Percentiles rank a stretch among this genome's conserved stretches.
phyloP scores from a whole-genome alignment of 2,888 invertebrate genomes.

The Tipula unca region DNA sequence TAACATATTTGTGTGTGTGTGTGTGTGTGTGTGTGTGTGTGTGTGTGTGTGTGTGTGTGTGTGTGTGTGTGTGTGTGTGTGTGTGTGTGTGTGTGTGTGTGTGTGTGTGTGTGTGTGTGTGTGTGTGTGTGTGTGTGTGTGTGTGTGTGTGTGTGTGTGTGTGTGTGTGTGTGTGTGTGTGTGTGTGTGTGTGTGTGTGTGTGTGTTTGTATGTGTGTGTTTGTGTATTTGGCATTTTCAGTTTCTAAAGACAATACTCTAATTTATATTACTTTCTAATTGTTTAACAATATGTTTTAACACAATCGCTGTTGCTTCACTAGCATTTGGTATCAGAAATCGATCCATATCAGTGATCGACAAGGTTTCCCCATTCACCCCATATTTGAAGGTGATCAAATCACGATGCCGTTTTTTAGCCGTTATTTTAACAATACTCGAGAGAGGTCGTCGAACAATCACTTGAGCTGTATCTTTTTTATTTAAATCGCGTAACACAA shows the following conservation, averaged over 20 bases:
- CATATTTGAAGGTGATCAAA: conserved; percentile 95
- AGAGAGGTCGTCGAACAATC: conserved; percentile 77
- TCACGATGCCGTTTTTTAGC: conserved; percentile 93
- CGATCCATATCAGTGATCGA: conserved; percentile 84
- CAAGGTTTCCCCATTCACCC: conserved; percentile 69
- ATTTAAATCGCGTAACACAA: conserved; percentile 72
- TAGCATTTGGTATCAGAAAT: conserved; percentile 85
- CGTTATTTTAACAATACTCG: conserved; percentile 93
- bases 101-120: neutral
- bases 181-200: neutral
- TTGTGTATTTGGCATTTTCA: neutral
- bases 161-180: neutral
- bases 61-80: neutral
- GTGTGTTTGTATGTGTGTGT: neutral
- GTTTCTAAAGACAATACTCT: neutral
- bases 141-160: neutral
- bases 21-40: neutral
- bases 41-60: neutral
- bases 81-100: neutral
- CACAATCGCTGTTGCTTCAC: conserved; percentile 80
- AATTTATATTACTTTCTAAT: conserved; percentile 29
- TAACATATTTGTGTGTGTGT: neutral
- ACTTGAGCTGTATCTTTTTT: conserved; percentile 75
- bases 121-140: neutral
- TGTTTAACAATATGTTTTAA: conserved; percentile 78